These are phyloP conservation scores for Ctenochaetus hawaiiensis DNA, from an alignment of 2,797 vertebrate species.

Conservation along the genomic window DNA sequence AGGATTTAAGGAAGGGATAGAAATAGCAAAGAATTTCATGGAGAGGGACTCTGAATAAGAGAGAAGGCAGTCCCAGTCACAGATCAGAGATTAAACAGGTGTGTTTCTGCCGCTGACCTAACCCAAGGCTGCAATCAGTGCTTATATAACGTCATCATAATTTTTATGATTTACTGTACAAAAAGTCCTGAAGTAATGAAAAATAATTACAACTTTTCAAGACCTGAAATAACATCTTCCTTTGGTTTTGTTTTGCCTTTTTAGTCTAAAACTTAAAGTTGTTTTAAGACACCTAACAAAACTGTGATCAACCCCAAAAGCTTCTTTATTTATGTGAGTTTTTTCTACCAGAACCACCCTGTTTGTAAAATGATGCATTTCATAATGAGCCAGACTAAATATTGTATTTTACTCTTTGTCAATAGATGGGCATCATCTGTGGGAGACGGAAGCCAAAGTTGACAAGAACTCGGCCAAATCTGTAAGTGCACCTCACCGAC, in stretches of 20 bases:
- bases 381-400: constrained; percentile 8
- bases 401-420: constrained; percentile 36
- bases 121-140: neutral
- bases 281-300: no score
- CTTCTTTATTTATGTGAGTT: neutral
- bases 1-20: neutral
- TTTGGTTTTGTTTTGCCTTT: neutral
- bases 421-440: constrained; percentile 96
- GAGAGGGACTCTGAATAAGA: neutral
- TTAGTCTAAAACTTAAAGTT: neutral
- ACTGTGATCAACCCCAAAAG: neutral
- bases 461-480: constrained; percentile 95
- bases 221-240: neutral
- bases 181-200: no score
- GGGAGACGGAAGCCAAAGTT: constrained; percentile 97
- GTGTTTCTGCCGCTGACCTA: neutral
- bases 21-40: neutral
- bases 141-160: neutral
- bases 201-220: neutral
- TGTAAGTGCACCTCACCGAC: constrained; percentile 86
- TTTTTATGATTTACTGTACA: neutral
- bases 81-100: neutral
- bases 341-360: constrained; percentile 3
- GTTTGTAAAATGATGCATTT: constrained; percentile 1
- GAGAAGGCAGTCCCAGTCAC: neutral